Conservation (phyloP, 2,113 vertebrate genomes). For the Larimichthys polyactis region DNA sequence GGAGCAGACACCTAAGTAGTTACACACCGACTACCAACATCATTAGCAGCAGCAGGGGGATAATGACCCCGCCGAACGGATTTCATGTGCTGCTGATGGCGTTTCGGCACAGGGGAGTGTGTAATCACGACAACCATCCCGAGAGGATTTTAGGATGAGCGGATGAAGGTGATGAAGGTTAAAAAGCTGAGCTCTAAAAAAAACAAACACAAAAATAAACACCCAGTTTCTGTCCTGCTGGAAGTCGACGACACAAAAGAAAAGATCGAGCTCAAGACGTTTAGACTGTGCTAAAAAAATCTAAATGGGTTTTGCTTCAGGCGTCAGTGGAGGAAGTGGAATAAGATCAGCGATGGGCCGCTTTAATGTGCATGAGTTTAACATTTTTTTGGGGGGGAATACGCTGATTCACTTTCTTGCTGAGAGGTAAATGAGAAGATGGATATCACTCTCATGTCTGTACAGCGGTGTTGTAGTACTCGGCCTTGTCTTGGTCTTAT, state of each 20-base stretch:
- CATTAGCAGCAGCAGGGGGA: constrained; percentile 66
- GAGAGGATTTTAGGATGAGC: constrained; percentile 55
- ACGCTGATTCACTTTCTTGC: not conserved
- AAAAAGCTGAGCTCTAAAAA: constrained; percentile 4
- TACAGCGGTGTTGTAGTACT: too few species aligned
- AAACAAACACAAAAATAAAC: constrained; percentile 17
- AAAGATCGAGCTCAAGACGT: not conserved
- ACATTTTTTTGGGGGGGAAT: not conserved
- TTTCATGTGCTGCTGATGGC: constrained; percentile 68
- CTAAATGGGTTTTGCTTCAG: not conserved
- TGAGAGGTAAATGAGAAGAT: not conserved
- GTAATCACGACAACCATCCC: constrained; percentile 58
- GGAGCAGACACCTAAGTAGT: constrained; percentile 60
- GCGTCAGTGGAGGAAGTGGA: not conserved
- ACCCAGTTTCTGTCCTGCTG: constrained; percentile 3
- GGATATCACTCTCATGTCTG: not conserved
- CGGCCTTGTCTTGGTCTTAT: too few species aligned
- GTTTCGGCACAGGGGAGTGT: constrained; percentile 36
- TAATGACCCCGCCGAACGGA: constrained; percentile 67
- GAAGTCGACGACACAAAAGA: not conserved
- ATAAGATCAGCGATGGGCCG: not conserved
- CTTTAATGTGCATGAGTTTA: not conserved
- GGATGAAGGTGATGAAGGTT: constrained; percentile 44
- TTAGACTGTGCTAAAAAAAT: not conserved
- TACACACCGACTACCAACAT: constrained; percentile 64